These are phyloP conservation scores for Rotaria socialis DNA, from an alignment of 2,888 invertebrate genomes.

Conservation along the genomic window DNA sequence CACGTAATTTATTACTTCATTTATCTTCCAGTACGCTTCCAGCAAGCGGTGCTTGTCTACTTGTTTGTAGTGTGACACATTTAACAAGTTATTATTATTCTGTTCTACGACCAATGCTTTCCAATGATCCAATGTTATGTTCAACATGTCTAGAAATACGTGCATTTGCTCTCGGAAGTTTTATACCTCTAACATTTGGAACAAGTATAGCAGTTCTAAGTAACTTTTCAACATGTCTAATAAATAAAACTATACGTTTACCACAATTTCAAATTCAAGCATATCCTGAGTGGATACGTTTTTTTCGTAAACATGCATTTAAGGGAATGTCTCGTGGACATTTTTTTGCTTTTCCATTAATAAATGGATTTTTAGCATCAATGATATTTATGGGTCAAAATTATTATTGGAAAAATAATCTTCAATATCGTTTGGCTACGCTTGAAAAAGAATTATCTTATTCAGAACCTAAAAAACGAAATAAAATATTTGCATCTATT, in stretches of 20 bases:
- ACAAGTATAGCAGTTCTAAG: neutral
- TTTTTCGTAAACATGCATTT: conserved; percentile 13
- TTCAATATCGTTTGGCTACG: neutral
- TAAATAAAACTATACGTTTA: conserved; percentile 1
- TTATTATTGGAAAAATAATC: neutral
- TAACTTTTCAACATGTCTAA: neutral
- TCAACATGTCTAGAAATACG: conserved; percentile 17
- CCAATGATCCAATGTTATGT: neutral
- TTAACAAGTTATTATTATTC: neutral
- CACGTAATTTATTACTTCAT: neutral
- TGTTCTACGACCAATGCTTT: neutral
- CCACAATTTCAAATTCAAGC: neutral
- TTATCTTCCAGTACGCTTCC: neutral
- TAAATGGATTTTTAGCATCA: conserved; percentile 1
- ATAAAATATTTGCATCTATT: neutral
- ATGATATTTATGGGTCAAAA: neutral
- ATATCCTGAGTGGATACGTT: neutral
- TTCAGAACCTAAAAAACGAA: neutral
- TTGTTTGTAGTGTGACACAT: neutral
- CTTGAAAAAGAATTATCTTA: neutral
- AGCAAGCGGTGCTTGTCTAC: neutral
- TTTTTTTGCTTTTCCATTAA: neutral
- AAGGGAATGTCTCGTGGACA: neutral
- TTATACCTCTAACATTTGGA: neutral
- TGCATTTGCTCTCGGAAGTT: neutral